Conservation (phyloP, 2,113 vertebrate species). For the Cygnus buccinator region DNA sequence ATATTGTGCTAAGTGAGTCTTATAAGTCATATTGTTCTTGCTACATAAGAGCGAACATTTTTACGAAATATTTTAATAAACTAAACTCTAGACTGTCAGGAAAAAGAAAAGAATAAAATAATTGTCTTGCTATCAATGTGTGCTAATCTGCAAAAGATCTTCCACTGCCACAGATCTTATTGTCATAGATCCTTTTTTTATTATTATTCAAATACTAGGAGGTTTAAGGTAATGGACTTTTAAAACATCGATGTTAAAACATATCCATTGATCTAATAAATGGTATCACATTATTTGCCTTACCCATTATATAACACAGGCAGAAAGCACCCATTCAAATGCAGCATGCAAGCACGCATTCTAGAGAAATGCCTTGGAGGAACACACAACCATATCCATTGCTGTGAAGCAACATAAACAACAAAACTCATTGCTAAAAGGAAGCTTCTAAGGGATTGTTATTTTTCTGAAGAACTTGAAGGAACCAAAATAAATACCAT, state of each 20-base stretch:
- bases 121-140: background rate
- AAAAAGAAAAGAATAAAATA: background rate
- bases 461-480: background rate
- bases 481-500: background rate
- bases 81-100: background rate
- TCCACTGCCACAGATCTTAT: background rate
- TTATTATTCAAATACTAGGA: background rate
- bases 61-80: background rate
- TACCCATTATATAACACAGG: background rate
- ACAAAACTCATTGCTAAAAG: background rate
- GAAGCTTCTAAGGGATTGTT: background rate
- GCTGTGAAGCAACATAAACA: background rate
- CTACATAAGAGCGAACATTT: background rate
- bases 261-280: slow-evolving; percentile 27
- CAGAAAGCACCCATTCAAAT: background rate
- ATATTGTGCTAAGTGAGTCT: background rate
- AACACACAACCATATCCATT: background rate
- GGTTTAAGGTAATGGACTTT: slow-evolving; percentile 16
- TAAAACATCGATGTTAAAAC: slow-evolving; percentile 19
- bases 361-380: background rate
- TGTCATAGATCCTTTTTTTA: background rate
- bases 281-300: background rate
- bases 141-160: background rate
- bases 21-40: background rate
- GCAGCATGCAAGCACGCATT: background rate